Percentiles rank a stretch among this genome's conserved stretches.
These are phyloP conservation scores for Hiodon tergisus DNA, from an alignment of 2,113 vertebrate species.

Conservation along the genomic window DNA sequence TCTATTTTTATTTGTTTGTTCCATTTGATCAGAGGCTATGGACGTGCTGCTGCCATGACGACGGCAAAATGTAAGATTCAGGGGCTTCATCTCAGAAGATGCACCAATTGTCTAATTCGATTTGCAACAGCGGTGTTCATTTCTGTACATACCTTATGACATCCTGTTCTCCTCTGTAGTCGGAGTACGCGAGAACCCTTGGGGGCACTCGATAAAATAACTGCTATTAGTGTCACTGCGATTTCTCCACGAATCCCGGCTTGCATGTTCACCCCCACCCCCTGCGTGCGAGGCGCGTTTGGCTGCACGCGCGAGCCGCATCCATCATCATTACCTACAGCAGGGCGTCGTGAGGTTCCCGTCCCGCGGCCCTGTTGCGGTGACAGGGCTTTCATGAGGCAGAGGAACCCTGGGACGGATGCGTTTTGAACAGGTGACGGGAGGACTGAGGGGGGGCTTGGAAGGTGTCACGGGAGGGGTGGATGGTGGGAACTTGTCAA, in stretches of 20 bases:
- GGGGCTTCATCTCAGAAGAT: not conserved
- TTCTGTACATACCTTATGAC: not conserved
- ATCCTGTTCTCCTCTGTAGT: not conserved
- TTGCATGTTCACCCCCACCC: not conserved
- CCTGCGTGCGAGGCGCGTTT: not conserved
- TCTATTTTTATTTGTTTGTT: conserved; percentile 2
- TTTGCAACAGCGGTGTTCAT: not conserved
- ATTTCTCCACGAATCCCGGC: not conserved
- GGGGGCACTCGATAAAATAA: not conserved
- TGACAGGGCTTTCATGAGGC: no score
- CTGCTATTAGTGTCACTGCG: not conserved
- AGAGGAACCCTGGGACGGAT: no score
- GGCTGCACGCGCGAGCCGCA: no score
- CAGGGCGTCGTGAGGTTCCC: no score
- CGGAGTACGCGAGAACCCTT: not conserved
- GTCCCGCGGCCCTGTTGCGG: no score
- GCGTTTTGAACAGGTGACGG: not conserved
- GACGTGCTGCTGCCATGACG: conserved; percentile 7
- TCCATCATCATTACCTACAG: no score
- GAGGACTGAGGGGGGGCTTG: not conserved
- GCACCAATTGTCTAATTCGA: conserved; percentile 9
- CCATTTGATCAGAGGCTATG: not conserved
- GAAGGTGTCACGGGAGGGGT: not conserved
- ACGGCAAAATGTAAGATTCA: not conserved
- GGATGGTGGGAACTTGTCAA: no score